A percentile compares a stretch with the other conserved stretches of the same genome.
Conservation (phyloP, 2,113 vertebrate species). For the Echinops telfairi region DNA sequence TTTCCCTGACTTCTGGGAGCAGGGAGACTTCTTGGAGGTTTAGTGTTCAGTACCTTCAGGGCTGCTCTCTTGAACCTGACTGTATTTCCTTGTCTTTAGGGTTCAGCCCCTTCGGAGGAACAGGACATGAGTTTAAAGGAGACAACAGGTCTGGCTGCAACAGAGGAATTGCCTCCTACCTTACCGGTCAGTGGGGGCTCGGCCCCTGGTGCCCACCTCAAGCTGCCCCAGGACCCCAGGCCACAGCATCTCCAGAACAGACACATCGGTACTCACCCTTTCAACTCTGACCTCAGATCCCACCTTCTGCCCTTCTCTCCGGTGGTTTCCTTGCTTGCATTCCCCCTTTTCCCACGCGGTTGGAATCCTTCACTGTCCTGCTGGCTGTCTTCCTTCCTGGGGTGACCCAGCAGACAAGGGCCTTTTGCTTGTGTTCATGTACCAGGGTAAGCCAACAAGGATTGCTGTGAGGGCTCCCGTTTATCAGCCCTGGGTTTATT, state of each 20-base stretch:
- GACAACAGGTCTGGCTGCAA: neutral
- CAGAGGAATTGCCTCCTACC: conserved; percentile 13
- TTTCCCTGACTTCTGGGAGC: too few species aligned
- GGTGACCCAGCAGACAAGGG: neutral
- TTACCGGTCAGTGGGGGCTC: neutral
- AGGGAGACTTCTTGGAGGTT: neutral
- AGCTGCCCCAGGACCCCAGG: neutral
- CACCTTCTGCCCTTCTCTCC: neutral
- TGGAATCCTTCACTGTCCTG: neutral
- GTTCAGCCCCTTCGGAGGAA: conserved; percentile 38
- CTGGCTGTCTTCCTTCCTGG: neutral
- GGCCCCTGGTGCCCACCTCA: neutral
- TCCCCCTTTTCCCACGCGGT: neutral
- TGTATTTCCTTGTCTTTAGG: conserved; percentile 63
- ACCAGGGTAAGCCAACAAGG: too few species aligned
- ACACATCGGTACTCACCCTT: conserved; percentile 30
- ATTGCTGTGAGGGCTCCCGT: too few species aligned
- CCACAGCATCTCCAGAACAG: neutral
- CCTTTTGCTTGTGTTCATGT: conserved; percentile 7
- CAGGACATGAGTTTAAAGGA: conserved; percentile 59
- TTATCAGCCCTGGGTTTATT: too few species aligned
- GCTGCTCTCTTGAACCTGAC: conserved; percentile 45
- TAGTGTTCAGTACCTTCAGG: neutral
- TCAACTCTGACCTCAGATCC: neutral
- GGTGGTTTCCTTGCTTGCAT: neutral